phyloP scores from a whole-genome alignment of 2,797 vertebrate species.

The Tenualosa ilisha region DNA sequence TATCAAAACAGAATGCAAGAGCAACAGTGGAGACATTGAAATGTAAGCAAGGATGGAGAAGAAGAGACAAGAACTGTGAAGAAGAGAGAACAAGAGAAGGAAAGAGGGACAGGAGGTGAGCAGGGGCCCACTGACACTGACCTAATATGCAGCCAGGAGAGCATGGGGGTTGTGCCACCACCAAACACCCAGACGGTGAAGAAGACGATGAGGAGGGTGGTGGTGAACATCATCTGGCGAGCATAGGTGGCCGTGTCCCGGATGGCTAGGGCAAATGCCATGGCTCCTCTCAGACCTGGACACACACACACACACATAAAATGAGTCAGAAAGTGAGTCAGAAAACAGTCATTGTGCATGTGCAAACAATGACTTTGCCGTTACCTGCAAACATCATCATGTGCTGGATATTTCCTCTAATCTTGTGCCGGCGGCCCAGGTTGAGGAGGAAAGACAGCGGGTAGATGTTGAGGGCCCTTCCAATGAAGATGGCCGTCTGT shows the following conservation, averaged over 20 bases:
- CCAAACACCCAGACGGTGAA: constrained; percentile 98
- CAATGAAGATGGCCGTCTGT: constrained; percentile 91
- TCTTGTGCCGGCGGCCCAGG: constrained; percentile 92
- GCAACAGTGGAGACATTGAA: not conserved
- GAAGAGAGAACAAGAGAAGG: not conserved
- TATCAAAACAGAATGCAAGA: not conserved
- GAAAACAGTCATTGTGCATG: not conserved
- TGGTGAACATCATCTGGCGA: constrained; percentile 97
- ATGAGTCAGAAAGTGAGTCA: not conserved
- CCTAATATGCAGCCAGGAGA: constrained; percentile 97
- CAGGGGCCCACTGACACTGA: constrained; percentile 48
- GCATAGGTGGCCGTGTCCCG: constrained; percentile 94
- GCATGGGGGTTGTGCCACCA: constrained; percentile 95
- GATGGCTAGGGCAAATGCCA: constrained; percentile 95
- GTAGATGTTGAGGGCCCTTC: constrained; percentile 94
- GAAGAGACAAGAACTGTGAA: not conserved
- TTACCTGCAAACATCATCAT: constrained; percentile 99
- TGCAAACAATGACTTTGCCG: not conserved
- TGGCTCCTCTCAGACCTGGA: constrained; percentile 91
- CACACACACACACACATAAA: not conserved
- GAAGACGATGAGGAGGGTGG: constrained; percentile 95
- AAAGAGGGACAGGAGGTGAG: not conserved
- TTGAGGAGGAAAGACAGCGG: constrained; percentile 95
- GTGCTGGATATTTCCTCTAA: constrained; percentile 94
- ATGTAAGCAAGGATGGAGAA: not conserved